phyloP scores from a whole-genome alignment of 2,113 vertebrate species.

The Candoia aspera region DNA sequence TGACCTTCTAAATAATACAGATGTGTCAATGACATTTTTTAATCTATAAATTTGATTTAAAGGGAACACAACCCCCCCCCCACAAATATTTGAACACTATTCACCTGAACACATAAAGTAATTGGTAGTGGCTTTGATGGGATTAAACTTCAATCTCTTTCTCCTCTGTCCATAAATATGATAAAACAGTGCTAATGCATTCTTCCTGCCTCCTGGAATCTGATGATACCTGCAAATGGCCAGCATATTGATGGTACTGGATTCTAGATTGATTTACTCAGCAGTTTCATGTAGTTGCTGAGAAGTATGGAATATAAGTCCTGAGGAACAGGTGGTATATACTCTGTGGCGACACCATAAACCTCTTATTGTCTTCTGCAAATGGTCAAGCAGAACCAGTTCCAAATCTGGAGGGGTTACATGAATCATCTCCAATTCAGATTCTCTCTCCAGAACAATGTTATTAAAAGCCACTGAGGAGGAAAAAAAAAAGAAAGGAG shows the following conservation, averaged over 20 bases:
- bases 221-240: not conserved
- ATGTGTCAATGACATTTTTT: not conserved
- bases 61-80: not conserved
- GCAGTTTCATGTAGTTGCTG: too few relatives aligned
- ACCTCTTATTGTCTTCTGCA: not conserved
- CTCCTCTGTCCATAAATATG: not conserved
- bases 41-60: not conserved
- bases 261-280: too few relatives aligned
- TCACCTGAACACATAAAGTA: not conserved
- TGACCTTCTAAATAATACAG: not conserved
- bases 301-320: too few relatives aligned
- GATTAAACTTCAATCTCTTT: not conserved
- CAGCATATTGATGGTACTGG: not conserved
- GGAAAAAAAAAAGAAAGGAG: accelerated
- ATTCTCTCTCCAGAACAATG: not conserved
- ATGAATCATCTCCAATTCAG: not conserved
- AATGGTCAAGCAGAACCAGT: not conserved
- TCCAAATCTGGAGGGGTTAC: not conserved
- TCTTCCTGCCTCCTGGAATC: not conserved
- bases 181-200: not conserved
- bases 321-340: too few relatives aligned
- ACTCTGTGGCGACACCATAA: not conserved
- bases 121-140: not conserved
- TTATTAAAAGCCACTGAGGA: not conserved
- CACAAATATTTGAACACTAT: not conserved